Percentiles rank a stretch among this genome's conserved stretches.
These are phyloP conservation scores for Oenanthe oenanthe DNA, from an alignment of 2,113 vertebrate genomes.

Conservation along the genomic window DNA sequence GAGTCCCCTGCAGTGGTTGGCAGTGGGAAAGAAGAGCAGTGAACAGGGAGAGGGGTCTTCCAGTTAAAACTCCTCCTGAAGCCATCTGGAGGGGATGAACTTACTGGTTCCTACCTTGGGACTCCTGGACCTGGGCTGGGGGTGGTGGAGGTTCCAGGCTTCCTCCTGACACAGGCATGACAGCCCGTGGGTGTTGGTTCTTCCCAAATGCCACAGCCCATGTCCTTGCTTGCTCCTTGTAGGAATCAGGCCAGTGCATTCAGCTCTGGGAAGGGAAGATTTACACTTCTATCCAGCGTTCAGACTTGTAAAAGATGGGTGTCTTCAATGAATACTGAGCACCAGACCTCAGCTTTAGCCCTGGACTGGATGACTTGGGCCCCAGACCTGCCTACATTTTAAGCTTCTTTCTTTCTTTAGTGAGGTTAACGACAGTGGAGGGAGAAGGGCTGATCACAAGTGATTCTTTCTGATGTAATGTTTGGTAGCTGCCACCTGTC, in stretches of 20 bases:
- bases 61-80: not conserved
- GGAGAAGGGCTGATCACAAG: not conserved
- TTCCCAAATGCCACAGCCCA: not conserved
- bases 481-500: not conserved
- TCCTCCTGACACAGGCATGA: not conserved
- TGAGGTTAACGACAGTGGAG: not conserved
- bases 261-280: not conserved
- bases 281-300: not conserved
- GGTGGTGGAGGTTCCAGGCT: not conserved
- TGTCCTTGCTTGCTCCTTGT: not conserved
- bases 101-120: rapidly evolving
- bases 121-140: not conserved
- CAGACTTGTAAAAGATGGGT: not conserved
- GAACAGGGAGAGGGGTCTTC: not conserved
- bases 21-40: not conserved
- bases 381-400: not conserved
- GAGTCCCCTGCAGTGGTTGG: not conserved
- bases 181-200: not conserved
- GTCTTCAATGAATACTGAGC: not conserved
- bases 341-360: not conserved
- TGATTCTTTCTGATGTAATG: not conserved
- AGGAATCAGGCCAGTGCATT: not conserved
- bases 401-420: not conserved
- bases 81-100: not conserved
- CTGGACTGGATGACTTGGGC: not conserved